Conservation (phyloP, 2,888 invertebrate genomes). For the Heliconius ethilla region DNA sequence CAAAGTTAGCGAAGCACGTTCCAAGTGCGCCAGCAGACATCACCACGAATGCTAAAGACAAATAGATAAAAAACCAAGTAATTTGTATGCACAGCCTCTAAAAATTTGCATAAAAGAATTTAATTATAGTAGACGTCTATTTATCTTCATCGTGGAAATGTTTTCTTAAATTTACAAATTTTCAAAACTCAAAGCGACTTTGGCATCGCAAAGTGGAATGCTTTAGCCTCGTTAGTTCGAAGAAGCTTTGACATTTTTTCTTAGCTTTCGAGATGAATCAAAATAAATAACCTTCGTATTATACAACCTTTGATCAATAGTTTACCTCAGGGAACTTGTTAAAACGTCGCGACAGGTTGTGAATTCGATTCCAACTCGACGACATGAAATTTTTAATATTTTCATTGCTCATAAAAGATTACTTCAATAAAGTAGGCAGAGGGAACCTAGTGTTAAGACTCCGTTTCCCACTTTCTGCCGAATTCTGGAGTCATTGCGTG, state of each 20-base stretch:
- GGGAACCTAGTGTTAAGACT: background rate
- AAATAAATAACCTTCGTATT: constrained; percentile 13
- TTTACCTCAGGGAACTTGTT: background rate
- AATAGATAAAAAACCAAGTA: background rate
- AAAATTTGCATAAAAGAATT: constrained; percentile 19
- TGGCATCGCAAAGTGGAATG: constrained; percentile 15
- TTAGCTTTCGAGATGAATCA: background rate
- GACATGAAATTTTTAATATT: too few species aligned
- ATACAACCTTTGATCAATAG: background rate
- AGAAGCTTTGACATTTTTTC: constrained; percentile 21
- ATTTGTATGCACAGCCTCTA: constrained; percentile 12
- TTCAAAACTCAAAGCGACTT: constrained; percentile 16
- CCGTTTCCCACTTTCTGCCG: background rate
- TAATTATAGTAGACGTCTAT: constrained; percentile 17
- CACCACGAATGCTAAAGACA: background rate
- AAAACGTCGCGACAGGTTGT: background rate
- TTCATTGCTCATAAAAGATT: too few species aligned
- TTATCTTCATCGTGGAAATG: constrained; percentile 16
- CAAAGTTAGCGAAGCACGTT: constrained; percentile 1
- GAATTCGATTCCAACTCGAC: too few species aligned
- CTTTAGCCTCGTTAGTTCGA: constrained; percentile 20
- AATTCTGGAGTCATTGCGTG: background rate
- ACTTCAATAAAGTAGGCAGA: too few species aligned
- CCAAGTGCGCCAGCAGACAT: background rate
- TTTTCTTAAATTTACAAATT: constrained; percentile 19